Evolutionary conservation across 2,888 invertebrate genomes (phyloP).

Genomic region (Elysia crispata): DNA sequence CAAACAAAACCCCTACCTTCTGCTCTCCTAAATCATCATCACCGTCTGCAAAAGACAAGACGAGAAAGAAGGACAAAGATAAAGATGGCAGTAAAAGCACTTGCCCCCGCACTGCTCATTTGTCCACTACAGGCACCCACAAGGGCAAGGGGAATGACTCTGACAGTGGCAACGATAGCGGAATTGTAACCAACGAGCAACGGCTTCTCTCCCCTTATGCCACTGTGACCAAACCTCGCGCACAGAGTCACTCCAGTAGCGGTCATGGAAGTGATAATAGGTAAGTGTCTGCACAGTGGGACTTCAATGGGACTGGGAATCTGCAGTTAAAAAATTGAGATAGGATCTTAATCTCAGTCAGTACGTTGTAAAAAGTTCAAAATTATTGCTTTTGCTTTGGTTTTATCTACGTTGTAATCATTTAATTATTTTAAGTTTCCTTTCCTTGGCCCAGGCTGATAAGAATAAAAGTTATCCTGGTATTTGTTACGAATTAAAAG

Average conservation of each 20-base stretch:
- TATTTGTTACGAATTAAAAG: too few relatives aligned
- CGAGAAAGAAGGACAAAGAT: conserved; percentile 67
- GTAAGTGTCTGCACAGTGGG: conserved; percentile 29
- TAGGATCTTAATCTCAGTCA: too few relatives aligned
- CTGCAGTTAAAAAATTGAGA: too few relatives aligned
- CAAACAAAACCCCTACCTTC: conserved; percentile 48
- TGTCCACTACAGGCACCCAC: neutral
- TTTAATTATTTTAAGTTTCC: neutral
- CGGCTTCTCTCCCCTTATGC: conserved; percentile 77
- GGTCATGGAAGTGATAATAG: conserved; percentile 77
- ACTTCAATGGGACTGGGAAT: too few relatives aligned
- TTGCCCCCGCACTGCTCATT: conserved; percentile 26
- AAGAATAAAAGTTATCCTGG: too few relatives aligned
- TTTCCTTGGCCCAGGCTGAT: too few relatives aligned
- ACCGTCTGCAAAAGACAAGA: conserved; percentile 33
- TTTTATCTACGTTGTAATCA: neutral
- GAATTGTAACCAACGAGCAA: conserved; percentile 69
- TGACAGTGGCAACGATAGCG: conserved; percentile 77
- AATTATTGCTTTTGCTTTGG: neutral
- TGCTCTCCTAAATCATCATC: conserved; percentile 42
- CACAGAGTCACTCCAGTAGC: conserved; percentile 76
- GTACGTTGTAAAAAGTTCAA: neutral
- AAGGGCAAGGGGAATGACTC: conserved; percentile 63
- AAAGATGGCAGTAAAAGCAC: conserved; percentile 59
- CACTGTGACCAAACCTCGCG: conserved; percentile 76